phyloP scores from a whole-genome alignment of 1,140 invertebrate species.

The Centruroides sculpturatus region DNA sequence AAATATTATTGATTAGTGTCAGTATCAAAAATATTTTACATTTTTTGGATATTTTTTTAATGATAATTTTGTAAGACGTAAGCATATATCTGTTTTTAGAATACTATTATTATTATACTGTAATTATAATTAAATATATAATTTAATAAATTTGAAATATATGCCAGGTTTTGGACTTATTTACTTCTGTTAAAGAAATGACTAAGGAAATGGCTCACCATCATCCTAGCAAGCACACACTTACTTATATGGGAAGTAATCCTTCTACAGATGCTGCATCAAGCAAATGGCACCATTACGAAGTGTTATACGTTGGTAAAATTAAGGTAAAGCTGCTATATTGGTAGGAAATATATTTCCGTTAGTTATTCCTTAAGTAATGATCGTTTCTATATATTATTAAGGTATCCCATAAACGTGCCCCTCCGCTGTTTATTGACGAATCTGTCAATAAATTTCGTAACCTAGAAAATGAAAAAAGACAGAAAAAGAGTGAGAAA shows the following conservation, averaged over 20 bases:
- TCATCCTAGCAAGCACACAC: not conserved
- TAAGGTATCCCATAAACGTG: conserved; percentile 55
- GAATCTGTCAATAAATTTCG: conserved; percentile 73
- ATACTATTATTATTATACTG: too few relatives aligned
- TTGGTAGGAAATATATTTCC: too few relatives aligned
- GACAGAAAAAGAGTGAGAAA: conserved; percentile 16
- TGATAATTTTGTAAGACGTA: too few relatives aligned
- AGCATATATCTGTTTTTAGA: too few relatives aligned
- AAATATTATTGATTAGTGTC: too few relatives aligned
- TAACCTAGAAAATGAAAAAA: conserved; percentile 38
- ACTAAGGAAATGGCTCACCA: conserved; percentile 21
- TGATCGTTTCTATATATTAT: too few relatives aligned
- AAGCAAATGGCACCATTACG: conserved; percentile 23
- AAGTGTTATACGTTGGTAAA: conserved; percentile 78
- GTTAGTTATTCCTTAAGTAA: too few relatives aligned
- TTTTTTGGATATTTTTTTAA: too few relatives aligned
- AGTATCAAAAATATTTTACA: too few relatives aligned
- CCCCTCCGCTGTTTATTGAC: conserved; percentile 75
- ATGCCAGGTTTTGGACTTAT: conserved; percentile 28
- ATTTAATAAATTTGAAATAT: not conserved
- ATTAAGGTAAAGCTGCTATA: conserved; percentile 39
- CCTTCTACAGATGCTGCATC: conserved; percentile 13
- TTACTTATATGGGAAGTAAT: too few relatives aligned
- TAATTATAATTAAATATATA: too few relatives aligned
- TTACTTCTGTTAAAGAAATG: conserved; percentile 27